Base-by-base conservation (phyloP, 2,113 vertebrate species). In the Gasterosteus nipponicus region DNA sequence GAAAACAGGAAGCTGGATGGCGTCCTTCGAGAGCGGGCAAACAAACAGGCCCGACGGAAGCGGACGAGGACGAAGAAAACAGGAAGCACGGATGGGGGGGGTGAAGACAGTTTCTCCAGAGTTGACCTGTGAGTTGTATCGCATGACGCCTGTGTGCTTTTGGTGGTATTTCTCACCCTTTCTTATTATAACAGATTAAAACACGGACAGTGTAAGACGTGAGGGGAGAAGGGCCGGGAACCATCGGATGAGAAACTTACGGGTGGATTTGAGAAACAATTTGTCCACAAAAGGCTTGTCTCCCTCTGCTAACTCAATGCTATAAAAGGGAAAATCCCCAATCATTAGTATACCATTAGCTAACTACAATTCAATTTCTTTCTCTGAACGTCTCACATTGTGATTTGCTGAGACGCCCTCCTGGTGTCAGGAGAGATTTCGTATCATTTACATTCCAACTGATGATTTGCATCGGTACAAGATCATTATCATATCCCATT, bases 1-100 rank as follows among this genome's bases (percentile, higher is more conserved):
- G 88, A 93, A 95, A 94, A 94, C 91, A 95, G 93, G 94, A 96
- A 93, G 91, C 74, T 75, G 77, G 39, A 77, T 59, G 80, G 75
- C 79, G 86, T 93, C 92, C 92, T 89, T 5, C 67, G 61, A 94
- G 91, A 92, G 86, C 63, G 1, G 82, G 77, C 87, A 94, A 92
- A 89, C 92, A 94, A 93, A 91, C 85, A 77, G 66, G 86, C 12
- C 78, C 73, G 59, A 80, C 77, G 31, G 44, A 80, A 89, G 87
- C 76, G 77, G 69, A 87, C n/a, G 29, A 61, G 77, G 63, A 49
- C 80, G 77, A 80, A 62, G 90, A 90, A 93, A 93, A 93, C 89
- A 94, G 92, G 93, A 94, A 92, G 92, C 88, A 78, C 79, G 81
- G 77, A 82, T 6, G 61, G 70, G 69, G 51, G 59, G 58, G 41